phyloP scores from a whole-genome alignment of 2,113 vertebrate species.

The Rhinichthys klamathensis region DNA sequence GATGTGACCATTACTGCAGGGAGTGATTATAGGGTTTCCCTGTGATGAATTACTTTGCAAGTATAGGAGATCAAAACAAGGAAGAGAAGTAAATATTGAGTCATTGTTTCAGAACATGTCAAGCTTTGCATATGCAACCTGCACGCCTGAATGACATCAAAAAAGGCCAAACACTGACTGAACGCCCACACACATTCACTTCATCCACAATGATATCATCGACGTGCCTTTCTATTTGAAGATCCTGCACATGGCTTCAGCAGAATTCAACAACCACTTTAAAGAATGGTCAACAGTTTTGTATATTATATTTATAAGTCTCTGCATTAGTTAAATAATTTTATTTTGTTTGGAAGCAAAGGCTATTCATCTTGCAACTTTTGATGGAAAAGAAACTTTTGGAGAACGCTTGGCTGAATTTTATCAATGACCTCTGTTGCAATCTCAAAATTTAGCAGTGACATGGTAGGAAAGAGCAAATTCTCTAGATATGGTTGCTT shows the following conservation, averaged over 20 bases:
- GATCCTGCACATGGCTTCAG: not conserved
- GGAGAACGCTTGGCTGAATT: not conserved
- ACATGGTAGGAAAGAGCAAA: constrained; percentile 30
- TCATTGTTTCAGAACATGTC: constrained; percentile 46
- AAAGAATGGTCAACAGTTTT: constrained; percentile 33
- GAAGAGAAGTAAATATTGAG: constrained; percentile 6
- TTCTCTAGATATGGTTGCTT: constrained; percentile 29
- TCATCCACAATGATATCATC: not conserved
- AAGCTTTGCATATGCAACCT: constrained; percentile 17
- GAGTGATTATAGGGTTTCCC: constrained; percentile 29
- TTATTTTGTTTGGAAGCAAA: not conserved
- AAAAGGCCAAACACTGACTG: constrained; percentile 6
- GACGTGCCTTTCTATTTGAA: not conserved
- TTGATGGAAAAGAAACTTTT: not conserved
- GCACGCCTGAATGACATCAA: constrained; percentile 22
- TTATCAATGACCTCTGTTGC: constrained; percentile 17
- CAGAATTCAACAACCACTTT: constrained; percentile 2
- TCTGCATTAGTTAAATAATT: constrained; percentile 30
- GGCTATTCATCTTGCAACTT: not conserved
- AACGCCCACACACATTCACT: not conserved
- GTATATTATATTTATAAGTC: constrained; percentile 43
- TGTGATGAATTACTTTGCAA: constrained; percentile 26
- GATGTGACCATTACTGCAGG: not conserved
- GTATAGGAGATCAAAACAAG: constrained; percentile 29
- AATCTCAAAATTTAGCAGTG: not conserved